These are phyloP conservation scores for Omphaloscelis lunosa DNA, from an alignment of 2,888 invertebrate species.

Conservation along the genomic window DNA sequence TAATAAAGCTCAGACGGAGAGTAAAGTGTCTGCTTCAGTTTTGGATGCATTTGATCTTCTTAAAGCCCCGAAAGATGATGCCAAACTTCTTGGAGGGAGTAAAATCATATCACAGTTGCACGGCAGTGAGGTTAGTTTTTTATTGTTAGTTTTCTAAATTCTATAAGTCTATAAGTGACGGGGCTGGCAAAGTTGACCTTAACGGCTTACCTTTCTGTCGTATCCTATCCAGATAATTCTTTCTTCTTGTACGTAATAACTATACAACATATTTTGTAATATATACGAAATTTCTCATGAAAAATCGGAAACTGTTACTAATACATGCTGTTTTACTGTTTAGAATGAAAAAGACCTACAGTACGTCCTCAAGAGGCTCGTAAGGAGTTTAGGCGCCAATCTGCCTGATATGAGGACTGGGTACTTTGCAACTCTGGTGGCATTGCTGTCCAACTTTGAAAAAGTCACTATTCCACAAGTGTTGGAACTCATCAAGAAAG, in stretches of 20 bases:
- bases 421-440: constrained; percentile 93
- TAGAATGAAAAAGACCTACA: constrained; percentile 92
- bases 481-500: constrained; percentile 91
- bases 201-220: constrained; percentile 1
- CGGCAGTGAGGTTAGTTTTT: constrained; percentile 80
- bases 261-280: background rate
- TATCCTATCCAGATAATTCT: background rate
- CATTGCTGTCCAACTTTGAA: constrained; percentile 89
- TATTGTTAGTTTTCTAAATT: constrained; percentile 3
- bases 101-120: constrained; percentile 85
- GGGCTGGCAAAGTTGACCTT: background rate
- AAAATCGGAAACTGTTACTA: background rate
- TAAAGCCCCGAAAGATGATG: constrained; percentile 81
- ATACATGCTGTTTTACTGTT: constrained; percentile 23
- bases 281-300: background rate
- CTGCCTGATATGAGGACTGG: constrained; percentile 92
- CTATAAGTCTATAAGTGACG: background rate
- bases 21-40: constrained; percentile 80
- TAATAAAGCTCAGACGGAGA: constrained; percentile 69
- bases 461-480: constrained; percentile 89
- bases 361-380: constrained; percentile 92
- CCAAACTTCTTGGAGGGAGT: constrained; percentile 82
- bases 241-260: background rate
- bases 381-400: constrained; percentile 94
- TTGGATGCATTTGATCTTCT: constrained; percentile 86